A percentile compares a stretch with the other conserved stretches of the same genome.
Conservation (phyloP, 2,113 vertebrate species). For the Pluvianellus socialis region DNA sequence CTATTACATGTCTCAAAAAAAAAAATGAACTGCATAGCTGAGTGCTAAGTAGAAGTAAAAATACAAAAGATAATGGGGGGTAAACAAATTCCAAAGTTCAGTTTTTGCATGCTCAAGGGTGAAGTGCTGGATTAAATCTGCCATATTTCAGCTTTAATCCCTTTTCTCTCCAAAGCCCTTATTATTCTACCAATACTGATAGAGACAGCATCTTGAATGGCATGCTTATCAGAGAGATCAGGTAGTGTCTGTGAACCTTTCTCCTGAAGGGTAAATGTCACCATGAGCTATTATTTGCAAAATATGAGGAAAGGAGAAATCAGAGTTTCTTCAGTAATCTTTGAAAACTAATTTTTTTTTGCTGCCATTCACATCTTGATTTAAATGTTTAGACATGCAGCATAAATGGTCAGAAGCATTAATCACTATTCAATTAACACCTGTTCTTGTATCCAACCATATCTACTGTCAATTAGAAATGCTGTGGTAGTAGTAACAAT, state of each 20-base stretch:
- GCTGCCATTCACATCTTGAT: not conserved
- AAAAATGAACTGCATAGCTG: not conserved
- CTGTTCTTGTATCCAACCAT: not conserved
- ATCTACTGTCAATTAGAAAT: conserved; percentile 23
- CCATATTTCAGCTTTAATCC: not conserved
- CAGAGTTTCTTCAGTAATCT: not conserved
- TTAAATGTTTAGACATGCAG: not conserved
- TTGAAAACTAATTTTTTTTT: not conserved
- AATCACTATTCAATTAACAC: not conserved
- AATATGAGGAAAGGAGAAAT: not conserved
- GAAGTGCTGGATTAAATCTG: not conserved
- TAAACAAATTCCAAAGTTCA: conserved; percentile 16
- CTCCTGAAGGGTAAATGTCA: not conserved
- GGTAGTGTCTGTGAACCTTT: not conserved
- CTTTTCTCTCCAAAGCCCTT: not conserved
- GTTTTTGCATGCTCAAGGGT: not conserved
- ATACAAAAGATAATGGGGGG: not conserved
- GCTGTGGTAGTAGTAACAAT: not conserved
- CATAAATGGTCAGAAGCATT: not conserved
- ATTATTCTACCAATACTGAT: not conserved
- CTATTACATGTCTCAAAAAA: not conserved
- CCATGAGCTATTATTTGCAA: not conserved
- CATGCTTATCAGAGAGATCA: not conserved
- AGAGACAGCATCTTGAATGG: not conserved
- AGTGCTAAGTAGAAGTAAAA: not conserved